Evolutionary conservation across 2,888 invertebrate genomes (phyloP), one percentile per base, ranked within the genome.

Genomic region (Eupithecia abbreviata): DNA sequence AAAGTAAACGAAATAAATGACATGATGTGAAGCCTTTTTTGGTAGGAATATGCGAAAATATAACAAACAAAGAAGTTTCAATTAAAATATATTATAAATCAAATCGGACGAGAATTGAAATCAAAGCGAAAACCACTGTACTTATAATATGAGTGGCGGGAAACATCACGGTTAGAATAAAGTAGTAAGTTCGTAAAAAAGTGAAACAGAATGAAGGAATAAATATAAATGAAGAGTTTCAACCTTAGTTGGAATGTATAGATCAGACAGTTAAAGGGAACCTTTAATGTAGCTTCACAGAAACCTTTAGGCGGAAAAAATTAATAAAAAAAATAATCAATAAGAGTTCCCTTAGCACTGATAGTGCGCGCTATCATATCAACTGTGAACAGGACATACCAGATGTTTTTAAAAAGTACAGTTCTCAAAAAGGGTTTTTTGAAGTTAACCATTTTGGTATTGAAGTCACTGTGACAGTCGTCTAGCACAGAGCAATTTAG

Each of bases 261-360:
- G 13, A 5, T 65, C 18, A 65, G 13, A 5, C 5, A 4, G 65
- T 65, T 43, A 43, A 43, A 7, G 7, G 43, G 7, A 41, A 58
- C 67, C 74, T 74, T 69, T 74, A 68, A 72, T 18, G 62, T 41
- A 65, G 72, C n/a, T 74, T 69, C 62, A 72, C 62, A 18, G 45
- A 77, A 72, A 66, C 4, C 12, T 58, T 18, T 66, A n/a, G 42
- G 15, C 2, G 65, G 4, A 15, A 66, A 42, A 66, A 12, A 73
- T 45, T 45, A 68, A n/a, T 41, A 70, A 71, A n/a, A 3, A 3
- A 69, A 72, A 62, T 49, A 65, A 43, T 43, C 9, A n/a, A 15
- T 66, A 13, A 6, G 10, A 15, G 66, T 66, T 42, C 42, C 42
- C 15, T 66, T 42, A 66, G 6, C 2, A 13, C 9, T 41, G 65